These are phyloP conservation scores for Latrodectus hesperus DNA, from an alignment of 2,888 invertebrate species.

Conservation along the genomic window DNA sequence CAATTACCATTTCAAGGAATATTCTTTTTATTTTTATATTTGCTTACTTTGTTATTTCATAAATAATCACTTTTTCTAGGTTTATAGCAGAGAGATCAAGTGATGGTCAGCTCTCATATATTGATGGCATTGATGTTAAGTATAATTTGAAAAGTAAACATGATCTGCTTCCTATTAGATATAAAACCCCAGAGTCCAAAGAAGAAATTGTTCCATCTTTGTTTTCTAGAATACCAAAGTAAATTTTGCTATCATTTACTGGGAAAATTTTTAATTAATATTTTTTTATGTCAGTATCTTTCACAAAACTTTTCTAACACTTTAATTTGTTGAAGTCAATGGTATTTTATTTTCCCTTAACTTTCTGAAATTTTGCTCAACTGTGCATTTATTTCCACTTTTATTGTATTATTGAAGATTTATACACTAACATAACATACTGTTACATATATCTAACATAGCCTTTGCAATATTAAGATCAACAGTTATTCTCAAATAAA, in stretches of 20 bases:
- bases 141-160: conserved; percentile 72
- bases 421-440: too few species aligned
- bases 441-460: too few species aligned
- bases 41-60: background rate
- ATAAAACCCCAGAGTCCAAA: background rate
- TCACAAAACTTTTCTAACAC: background rate
- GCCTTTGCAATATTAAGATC: too few species aligned
- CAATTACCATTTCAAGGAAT: too few species aligned
- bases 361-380: background rate
- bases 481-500: too few species aligned
- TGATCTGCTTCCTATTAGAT: conserved; percentile 5
- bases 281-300: background rate
- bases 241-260: conserved; percentile 2
- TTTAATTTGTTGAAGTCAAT: background rate
- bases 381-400: background rate
- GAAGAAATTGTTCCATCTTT: conserved; percentile 9
- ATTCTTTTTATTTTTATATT: too few species aligned
- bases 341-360: background rate
- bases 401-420: too few species aligned
- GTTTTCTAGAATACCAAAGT: conserved; percentile 45
- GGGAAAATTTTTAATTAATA: background rate
- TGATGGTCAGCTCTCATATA: conserved; percentile 74
- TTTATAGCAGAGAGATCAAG: conserved; percentile 76
- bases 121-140: conserved; percentile 76
- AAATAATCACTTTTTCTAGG: conserved; percentile 71